phyloP scores from a whole-genome alignment of 1,140 invertebrate species.

The Papilio dardanus region DNA sequence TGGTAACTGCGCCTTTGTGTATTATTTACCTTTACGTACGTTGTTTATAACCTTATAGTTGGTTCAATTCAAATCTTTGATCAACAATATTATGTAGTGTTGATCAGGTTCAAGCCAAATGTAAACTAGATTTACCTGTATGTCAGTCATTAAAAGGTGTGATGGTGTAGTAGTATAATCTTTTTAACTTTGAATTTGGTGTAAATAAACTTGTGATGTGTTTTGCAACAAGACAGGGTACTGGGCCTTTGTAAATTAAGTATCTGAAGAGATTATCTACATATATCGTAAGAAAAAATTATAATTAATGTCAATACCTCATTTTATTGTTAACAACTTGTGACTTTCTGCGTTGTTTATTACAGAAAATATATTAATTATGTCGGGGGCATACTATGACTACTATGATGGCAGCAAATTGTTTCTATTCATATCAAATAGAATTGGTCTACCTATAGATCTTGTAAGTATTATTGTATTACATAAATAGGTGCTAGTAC shows the following conservation, averaged over 20 bases:
- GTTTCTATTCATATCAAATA: constrained; percentile 66
- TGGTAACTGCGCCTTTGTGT: background rate
- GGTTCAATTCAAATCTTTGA: background rate
- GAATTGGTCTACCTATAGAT: constrained; percentile 73
- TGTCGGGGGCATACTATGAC: constrained; percentile 63
- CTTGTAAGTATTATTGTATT: constrained; percentile 61
- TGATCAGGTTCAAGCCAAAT: background rate
- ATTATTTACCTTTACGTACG: background rate
- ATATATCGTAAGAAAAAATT: background rate
- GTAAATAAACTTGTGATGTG: constrained; percentile 2
- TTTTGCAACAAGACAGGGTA: constrained; percentile 20
- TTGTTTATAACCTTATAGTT: background rate
- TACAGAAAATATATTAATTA: constrained; percentile 42
- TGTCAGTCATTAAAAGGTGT: background rate
- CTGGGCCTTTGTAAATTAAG: constrained; percentile 9
- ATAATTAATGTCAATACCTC: background rate
- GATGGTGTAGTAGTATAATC: background rate
- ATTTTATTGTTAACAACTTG: background rate
- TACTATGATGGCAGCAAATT: constrained; percentile 76
- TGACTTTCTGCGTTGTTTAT: constrained; percentile 5
- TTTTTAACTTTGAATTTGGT: background rate
- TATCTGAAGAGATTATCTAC: background rate
- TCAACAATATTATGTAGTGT: background rate
- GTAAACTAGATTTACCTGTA: background rate
- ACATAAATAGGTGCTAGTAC: constrained; percentile 12